These are phyloP conservation scores for Resseliella maxima DNA, from an alignment of 2,888 invertebrate species.

Conservation along the genomic window DNA sequence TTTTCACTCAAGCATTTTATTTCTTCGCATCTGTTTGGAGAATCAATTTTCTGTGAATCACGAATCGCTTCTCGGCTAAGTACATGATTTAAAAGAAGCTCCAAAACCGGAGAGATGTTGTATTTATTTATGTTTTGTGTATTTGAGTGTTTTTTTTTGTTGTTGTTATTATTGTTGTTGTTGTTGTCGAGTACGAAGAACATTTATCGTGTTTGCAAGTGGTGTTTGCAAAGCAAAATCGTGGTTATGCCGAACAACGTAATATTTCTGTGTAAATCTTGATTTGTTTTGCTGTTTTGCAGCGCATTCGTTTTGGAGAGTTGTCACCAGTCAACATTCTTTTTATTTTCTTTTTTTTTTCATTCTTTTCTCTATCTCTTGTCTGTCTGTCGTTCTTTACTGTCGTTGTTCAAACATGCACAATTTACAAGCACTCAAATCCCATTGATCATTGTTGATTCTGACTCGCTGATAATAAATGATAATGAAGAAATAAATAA, in stretches of 20 bases:
- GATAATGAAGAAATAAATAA: slow-evolving; percentile 55
- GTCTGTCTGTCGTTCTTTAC: too few species aligned
- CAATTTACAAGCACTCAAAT: slow-evolving; percentile 40
- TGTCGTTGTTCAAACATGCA: slow-evolving; percentile 28
- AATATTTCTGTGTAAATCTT: slow-evolving; percentile 45
- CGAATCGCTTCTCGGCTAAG: slow-evolving; percentile 19
- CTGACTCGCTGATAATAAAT: slow-evolving; percentile 54
- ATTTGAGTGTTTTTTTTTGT: too few species aligned
- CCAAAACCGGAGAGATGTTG: neutral
- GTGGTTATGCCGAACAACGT: neutral
- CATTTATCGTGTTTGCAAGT: slow-evolving; percentile 15
- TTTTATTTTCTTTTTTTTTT: neutral
- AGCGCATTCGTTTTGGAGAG: neutral
- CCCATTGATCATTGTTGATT: slow-evolving; percentile 53
- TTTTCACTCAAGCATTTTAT: neutral
- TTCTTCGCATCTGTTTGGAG: neutral
- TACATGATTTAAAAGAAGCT: slow-evolving; percentile 23
- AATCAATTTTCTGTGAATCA: slow-evolving; percentile 46
- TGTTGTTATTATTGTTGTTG: too few species aligned
- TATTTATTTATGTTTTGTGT: slow-evolving; percentile 42
- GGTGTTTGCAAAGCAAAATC: neutral
- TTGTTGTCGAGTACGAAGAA: too few species aligned
- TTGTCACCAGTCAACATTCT: slow-evolving; percentile 36
- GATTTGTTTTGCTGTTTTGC: slow-evolving; percentile 8
- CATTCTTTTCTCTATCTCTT: too few species aligned